phyloP scores from a whole-genome alignment of 30 jellyfish, hydroid and myxozoan species.

The Cassiopea andromeda region DNA sequence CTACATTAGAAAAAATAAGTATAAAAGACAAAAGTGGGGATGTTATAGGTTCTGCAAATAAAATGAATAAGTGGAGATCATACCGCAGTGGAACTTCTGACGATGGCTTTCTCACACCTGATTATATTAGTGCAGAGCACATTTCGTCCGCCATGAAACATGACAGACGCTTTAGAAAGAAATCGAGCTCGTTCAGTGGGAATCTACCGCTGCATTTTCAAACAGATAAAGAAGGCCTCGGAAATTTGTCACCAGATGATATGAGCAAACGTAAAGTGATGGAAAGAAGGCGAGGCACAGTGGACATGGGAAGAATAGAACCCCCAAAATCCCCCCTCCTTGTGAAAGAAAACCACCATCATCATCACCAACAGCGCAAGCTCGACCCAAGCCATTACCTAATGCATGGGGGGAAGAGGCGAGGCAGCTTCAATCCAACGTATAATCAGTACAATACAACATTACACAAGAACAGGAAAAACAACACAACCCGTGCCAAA shows the following conservation, averaged over 20 bases:
- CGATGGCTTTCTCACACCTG: conserved; percentile 50
- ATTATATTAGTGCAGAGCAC: background rate
- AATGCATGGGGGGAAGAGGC: conserved; percentile 68
- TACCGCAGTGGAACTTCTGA: conserved; percentile 44
- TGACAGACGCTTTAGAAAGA: conserved; percentile 64
- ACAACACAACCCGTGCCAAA: conserved; percentile 58
- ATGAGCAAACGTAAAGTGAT: conserved; percentile 10
- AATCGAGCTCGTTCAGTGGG: conserved; percentile 81
- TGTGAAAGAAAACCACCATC: conserved; percentile 13
- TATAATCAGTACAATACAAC: conserved; percentile 49
- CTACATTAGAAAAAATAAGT: background rate
- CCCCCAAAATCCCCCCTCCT: conserved; percentile 30
- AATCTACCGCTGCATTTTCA: conserved; percentile 43
- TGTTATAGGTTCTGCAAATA: conserved; percentile 13
- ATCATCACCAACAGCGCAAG: conserved; percentile 15
- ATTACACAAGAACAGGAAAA: conserved; percentile 13
- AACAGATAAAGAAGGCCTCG: conserved; percentile 4
- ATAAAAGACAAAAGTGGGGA: background rate
- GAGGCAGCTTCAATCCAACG: conserved; percentile 85
- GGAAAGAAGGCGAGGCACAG: conserved; percentile 60
- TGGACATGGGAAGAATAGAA: conserved; percentile 54
- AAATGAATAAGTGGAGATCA: conserved; percentile 8
- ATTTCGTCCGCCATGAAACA: background rate
- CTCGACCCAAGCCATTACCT: conserved; percentile 85
- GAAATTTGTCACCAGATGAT: background rate